phyloP scores from a whole-genome alignment of 2,113 vertebrate genomes.

The Delphinapterus leucas region DNA sequence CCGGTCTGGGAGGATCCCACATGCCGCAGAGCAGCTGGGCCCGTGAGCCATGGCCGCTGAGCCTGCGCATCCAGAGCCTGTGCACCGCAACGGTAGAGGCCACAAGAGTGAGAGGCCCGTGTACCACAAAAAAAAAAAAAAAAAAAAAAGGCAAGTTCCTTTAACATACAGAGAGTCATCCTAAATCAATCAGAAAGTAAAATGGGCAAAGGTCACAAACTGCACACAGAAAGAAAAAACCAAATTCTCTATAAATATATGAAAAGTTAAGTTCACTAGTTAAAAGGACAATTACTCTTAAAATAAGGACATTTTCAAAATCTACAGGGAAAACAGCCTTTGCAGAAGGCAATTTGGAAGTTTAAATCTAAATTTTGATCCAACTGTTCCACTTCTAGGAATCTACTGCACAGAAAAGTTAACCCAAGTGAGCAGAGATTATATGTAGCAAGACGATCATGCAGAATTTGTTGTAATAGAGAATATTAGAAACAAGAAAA shows the following conservation, averaged over 20 bases:
- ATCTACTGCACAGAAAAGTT: not conserved
- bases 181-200: not conserved
- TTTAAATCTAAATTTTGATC: not conserved
- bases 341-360: not conserved
- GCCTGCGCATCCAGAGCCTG: no score
- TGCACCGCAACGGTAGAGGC: no score
- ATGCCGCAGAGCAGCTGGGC: accelerated
- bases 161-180: not conserved
- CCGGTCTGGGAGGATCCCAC: no score
- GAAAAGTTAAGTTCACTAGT: not conserved
- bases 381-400: not conserved
- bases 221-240: not conserved
- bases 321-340: not conserved
- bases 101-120: no score
- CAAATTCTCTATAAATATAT: not conserved
- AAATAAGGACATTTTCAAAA: not conserved
- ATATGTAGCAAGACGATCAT: not conserved
- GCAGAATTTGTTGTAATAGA: not conserved
- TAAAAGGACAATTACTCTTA: not conserved
- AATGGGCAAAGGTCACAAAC: not conserved
- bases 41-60: no score
- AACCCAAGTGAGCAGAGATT: not conserved
- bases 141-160: not conserved
- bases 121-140: no score
- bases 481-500: not conserved